Evolutionary conservation across 2,888 invertebrate genomes (phyloP), one percentile per base, ranked within the genome.

Genomic region (Tolmerus cingulatus): DNA sequence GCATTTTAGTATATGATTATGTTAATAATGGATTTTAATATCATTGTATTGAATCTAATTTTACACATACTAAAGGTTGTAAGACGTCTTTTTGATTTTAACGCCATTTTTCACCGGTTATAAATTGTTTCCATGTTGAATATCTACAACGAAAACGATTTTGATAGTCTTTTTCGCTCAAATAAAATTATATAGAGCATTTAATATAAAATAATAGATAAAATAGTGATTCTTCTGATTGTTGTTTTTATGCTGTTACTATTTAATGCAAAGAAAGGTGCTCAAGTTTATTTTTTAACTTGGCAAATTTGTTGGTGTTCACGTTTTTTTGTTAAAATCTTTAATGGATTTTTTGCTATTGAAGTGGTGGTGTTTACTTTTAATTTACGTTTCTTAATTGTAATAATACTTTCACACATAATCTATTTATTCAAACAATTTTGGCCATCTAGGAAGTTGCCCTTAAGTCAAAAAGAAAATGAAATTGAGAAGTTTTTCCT

Each of bases 351-450:
- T 86, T 5, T 79, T 87, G 87, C 76, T 82, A 86, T 86, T 86
- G 86, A 87, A 86, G 82, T 87, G 87, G 81, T 87, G 86, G 81
- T 87, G 86, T 87, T 86, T 86, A 78, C 27, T 76, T 87, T 78
- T 40, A 87, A 74, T 79, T 81, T 81, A 82, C 43, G 81, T 55
- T 77, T 77, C 51, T 55, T 77, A 34, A 46, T 77, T 77, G 34
- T 86, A 46, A 46, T 86, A 77, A 55, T 86, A 86, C 51, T 30
- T 78, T 74, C 74, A 87, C 43, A 79, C 43, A 81, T 87, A 78
- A 86, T 86, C 66, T 66, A 51, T 51, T 87, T 81, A 81, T 81
- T 85, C 14, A 74, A 74, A 86, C 46, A 51, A 34, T 55, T 81
- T 40, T 78, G 84, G 84, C 74, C 76, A 88, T 78, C 46, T 78